Base-by-base conservation (phyloP, 2,888 invertebrate species). In the Acleris laterana region DNA sequence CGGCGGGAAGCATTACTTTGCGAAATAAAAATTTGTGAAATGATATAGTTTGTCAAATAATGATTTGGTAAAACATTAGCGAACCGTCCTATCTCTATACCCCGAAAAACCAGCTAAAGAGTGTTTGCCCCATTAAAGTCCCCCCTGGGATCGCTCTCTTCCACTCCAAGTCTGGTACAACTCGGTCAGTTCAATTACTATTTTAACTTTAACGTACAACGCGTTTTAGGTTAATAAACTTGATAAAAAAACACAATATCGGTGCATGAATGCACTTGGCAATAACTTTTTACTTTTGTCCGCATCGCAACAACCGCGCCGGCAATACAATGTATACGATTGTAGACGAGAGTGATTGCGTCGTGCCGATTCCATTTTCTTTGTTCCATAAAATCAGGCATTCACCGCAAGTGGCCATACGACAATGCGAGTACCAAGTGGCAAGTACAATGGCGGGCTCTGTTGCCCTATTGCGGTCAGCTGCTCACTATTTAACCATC, bases 291-390 rank as follows among this genome's bases (percentile, higher is more conserved):
- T 44, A 50, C 51, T 61, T 52, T 46, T 49, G 19, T 49, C 55
- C 56, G 56, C 56, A 32, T 61, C 17, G 56, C 53, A 60, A 65
- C 53, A 60, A 65, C 48, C 51, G 38, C 58, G 58, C 13, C 58
- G 58, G 32, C 48, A 20, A 49, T 52, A 58, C 52, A 58, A 63
- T 49, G 52, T 32, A 52, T 63, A 16, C 48, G 48, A 51, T 53
- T 59, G 42, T 19, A 19, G 19, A 42, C 13, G 50, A 64, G 49
- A 65, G 46, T 48, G 51, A 57, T 57, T 61, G 44, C 50, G 46
- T 61, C 61, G 46, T 48, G 9, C 32, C 56, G 61, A 57, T 62
- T 51, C 50, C 22, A 46, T 65, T 61, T 66, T 62, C 61, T 66
- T 62, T 61, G 61, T 62, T 56, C 55, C 48, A 48, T 4, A 32